Base-by-base conservation (phyloP, 2,113 vertebrate genomes). In the Dermatemys mawii region DNA sequence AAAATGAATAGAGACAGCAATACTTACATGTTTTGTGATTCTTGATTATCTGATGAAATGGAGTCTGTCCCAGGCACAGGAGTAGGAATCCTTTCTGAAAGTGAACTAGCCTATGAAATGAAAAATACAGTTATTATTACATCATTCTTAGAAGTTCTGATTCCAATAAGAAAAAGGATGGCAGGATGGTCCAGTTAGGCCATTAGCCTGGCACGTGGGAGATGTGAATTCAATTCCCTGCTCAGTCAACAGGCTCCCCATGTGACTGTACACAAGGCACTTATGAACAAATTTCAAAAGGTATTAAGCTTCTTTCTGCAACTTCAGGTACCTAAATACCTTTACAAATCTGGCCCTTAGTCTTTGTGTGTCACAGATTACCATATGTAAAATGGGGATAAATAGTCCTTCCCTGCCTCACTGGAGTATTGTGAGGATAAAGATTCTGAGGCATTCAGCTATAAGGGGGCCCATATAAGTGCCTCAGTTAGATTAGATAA, bases 71-170 rank as follows among this genome's bases (percentile, higher is more conserved):
- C 98, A 57, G 98, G 97, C 63, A 98, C 96, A 55, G 99, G 99
- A 44, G 99, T 99, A 27, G 98, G 97, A 87, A 98, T 96, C 93
- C 99, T 98, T 90, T 99, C 98, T 27, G 98, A 99, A 60, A 98
- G 94, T 12, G 97, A 97, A 94, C 97, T 98, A 3, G 96, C 97
- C 99, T 99, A 92, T 82, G 94, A 97, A 88, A 94, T 41, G 10
- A 86, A 94, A 50, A 86, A 57, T 35, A 35, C 46, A 51, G 29
- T 55, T 76, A 73, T 73, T 2, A 63, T 60, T 27, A 7, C 4
- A 82, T 16, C 73, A 76, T 49, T 76, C 11, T 53, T 92, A 4
- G 41, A 84, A 1, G 0, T 76, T 84, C 6, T 83, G 12, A 41
- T 10, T 38, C 50, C 41, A 82, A 38, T 80, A 73, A n/a, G 2